Percentiles rank a stretch among this genome's conserved stretches.
phyloP scores from a whole-genome alignment of 2,888 invertebrate species.

The Bugulina stolonifera region DNA sequence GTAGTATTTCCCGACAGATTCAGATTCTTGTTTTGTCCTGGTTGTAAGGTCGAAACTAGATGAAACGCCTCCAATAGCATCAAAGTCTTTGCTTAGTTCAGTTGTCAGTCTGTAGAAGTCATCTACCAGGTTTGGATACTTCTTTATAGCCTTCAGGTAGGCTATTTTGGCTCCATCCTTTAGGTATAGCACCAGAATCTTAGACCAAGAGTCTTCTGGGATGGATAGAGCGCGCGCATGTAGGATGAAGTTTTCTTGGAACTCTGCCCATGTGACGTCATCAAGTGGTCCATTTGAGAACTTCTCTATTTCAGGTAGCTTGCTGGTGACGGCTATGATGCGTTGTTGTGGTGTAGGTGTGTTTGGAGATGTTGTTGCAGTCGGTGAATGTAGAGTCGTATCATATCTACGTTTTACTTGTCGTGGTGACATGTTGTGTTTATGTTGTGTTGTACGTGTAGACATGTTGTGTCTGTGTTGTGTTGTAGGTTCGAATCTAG shows the following conservation, averaged over 20 bases:
- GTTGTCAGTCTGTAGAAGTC: not conserved
- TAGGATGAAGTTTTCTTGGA: not conserved
- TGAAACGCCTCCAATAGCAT: not conserved
- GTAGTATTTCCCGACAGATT: not conserved
- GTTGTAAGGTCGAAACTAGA: not conserved
- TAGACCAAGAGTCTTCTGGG: not conserved
- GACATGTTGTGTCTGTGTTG: too few species aligned
- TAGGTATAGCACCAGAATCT: not conserved
- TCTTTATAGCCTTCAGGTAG: not conserved
- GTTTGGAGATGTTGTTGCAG: not conserved
- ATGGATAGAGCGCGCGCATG: not conserved
- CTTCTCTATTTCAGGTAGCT: not conserved
- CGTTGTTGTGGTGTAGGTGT: not conserved
- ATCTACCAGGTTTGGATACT: not conserved
- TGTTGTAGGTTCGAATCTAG: too few species aligned
- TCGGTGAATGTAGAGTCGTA: too few species aligned
- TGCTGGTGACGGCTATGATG: not conserved
- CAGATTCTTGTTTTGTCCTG: not conserved
- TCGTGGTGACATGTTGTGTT: too few species aligned
- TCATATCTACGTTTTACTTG: too few species aligned
- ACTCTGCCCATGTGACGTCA: not conserved
- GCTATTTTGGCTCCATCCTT: not conserved
- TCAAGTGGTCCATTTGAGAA: not conserved
- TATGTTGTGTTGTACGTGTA: too few species aligned
- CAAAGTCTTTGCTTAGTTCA: not conserved